Conservation (phyloP, 2,888 invertebrate species). For the Ophonus ardosiacus region DNA sequence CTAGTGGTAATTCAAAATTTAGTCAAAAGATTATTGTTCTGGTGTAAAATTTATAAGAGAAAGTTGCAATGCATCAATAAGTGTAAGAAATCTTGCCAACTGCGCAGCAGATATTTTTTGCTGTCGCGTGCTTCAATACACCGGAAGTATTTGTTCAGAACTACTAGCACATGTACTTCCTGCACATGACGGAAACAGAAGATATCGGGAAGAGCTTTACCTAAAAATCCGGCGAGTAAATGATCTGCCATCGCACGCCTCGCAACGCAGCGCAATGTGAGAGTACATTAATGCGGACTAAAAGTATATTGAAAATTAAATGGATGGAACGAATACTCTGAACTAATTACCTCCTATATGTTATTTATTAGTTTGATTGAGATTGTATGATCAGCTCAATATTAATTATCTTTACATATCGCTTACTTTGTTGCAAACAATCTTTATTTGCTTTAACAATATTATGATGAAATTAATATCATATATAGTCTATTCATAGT, state of each 20-base stretch:
- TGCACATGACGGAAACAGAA: conserved; percentile 52
- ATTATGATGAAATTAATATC: too few relatives aligned
- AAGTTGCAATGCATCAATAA: too few relatives aligned
- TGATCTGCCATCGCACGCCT: conserved; percentile 6
- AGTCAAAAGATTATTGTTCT: too few relatives aligned
- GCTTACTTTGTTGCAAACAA: too few relatives aligned
- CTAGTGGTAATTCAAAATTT: too few relatives aligned
- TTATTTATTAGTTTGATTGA: background rate
- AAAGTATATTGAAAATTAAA: conserved; percentile 11
- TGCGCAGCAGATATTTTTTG: conserved; percentile 16
- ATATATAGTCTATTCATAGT: too few relatives aligned
- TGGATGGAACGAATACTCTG: background rate
- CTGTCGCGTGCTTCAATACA: conserved; percentile 30
- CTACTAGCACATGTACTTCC: conserved; percentile 43
- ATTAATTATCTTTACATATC: too few relatives aligned
- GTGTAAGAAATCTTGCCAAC: conserved; percentile 6
- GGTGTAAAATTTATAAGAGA: too few relatives aligned
- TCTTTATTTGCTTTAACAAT: too few relatives aligned
- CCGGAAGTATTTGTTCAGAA: conserved; percentile 52
- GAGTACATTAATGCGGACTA: background rate
- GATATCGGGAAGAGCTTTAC: conserved; percentile 39
- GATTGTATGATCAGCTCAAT: background rate
- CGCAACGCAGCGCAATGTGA: background rate
- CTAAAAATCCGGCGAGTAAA: conserved; percentile 8
- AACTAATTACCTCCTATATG: background rate